phyloP scores from a whole-genome alignment of 2,888 invertebrate genomes.

The Deilephila elpenor region DNA sequence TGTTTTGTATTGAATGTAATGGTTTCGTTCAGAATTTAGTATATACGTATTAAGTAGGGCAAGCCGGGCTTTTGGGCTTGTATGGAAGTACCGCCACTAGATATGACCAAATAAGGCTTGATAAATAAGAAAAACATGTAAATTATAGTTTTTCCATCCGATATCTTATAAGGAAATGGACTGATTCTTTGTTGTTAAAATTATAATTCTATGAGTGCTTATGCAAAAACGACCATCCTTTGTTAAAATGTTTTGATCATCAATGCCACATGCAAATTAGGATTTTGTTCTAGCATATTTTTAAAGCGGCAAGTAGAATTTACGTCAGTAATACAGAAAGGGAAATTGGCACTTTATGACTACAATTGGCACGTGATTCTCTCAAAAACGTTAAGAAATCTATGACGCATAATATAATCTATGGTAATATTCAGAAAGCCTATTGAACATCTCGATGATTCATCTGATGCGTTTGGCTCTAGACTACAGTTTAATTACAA shows the following conservation, averaged over 20 bases:
- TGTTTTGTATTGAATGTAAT: too few species aligned
- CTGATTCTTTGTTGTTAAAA: conserved; percentile 24
- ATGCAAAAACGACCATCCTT: conserved; percentile 7
- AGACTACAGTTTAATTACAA: neutral
- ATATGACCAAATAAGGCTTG: neutral
- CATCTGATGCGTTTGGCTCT: neutral
- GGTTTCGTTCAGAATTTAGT: too few species aligned
- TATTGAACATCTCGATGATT: too few species aligned
- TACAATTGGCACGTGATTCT: too few species aligned
- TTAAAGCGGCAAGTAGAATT: neutral
- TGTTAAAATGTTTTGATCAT: conserved; percentile 10
- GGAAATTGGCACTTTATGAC: too few species aligned
- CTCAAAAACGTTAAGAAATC: too few species aligned
- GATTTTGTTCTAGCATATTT: neutral
- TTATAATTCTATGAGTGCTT: conserved; percentile 21
- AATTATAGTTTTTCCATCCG: conserved; percentile 5
- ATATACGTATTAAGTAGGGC: too few species aligned
- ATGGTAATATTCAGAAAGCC: too few species aligned
- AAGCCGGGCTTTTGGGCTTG: too few species aligned
- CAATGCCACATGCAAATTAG: conserved; percentile 18
- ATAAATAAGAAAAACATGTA: conserved; percentile 8
- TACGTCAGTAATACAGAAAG: too few species aligned
- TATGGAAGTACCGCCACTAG: too few species aligned
- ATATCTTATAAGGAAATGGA: conserved; percentile 20
- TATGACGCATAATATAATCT: too few species aligned